A percentile compares a stretch with the other conserved stretches of the same genome.
Evolutionary conservation across 2,113 vertebrate species (phyloP).

Genomic region (Burhinus bistriatus): DNA sequence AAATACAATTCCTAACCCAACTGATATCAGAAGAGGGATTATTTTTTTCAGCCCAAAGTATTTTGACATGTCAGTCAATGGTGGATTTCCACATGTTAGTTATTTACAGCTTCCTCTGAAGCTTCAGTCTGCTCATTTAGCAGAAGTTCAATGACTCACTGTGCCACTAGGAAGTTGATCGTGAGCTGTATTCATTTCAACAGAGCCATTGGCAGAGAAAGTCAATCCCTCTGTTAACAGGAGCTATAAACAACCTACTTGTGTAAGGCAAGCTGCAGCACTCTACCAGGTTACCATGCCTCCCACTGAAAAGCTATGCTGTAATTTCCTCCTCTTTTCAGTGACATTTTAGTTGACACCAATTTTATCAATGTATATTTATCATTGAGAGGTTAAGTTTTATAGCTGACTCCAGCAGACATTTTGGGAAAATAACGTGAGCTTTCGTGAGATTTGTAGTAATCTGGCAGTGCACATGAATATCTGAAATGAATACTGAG

Average conservation of each 20-base stretch:
- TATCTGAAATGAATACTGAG: neutral
- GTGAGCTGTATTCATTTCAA: neutral
- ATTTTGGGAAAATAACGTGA: neutral
- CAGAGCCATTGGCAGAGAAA: neutral
- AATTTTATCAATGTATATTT: neutral
- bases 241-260: neutral
- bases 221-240: conserved; percentile 5
- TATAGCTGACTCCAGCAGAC: neutral
- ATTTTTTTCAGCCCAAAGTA: neutral
- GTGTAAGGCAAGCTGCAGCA: neutral
- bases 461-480: neutral
- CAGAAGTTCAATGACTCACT: neutral
- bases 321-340: neutral
- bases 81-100: neutral
- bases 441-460: neutral
- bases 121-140: neutral
- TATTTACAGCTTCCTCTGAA: neutral
- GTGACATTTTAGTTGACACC: neutral
- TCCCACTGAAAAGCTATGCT: neutral
- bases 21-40: neutral
- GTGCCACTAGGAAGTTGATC: neutral
- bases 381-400: neutral
- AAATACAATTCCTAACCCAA: neutral
- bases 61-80: neutral
- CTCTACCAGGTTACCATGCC: neutral